Percentiles rank a stretch among this genome's conserved stretches.
Conservation (phyloP, 2,888 invertebrate species). For the Cenopis cana region DNA sequence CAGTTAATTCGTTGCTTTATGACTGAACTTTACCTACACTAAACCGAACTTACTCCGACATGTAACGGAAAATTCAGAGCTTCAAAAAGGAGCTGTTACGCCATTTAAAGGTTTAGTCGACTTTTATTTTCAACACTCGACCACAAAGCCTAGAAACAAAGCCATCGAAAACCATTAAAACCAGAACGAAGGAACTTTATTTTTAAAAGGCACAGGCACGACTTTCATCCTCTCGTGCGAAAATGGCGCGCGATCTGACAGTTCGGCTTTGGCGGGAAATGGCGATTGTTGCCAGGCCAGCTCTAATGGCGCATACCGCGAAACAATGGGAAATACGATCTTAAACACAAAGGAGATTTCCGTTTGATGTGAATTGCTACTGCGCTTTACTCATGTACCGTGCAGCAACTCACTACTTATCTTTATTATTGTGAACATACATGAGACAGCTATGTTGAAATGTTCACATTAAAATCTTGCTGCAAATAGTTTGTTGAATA, state of each 20-base stretch:
- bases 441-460: neutral
- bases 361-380: constrained; percentile 76
- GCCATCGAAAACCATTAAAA: constrained; percentile 44
- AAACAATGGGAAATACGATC: constrained; percentile 76
- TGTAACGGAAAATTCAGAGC: constrained; percentile 22
- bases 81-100: constrained; percentile 24
- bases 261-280: constrained; percentile 70
- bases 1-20: constrained; percentile 18
- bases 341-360: constrained; percentile 72
- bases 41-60: constrained; percentile 15
- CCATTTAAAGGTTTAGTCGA: constrained; percentile 28
- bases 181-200: constrained; percentile 43
- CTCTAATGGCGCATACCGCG: constrained; percentile 73
- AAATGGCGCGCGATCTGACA: constrained; percentile 78
- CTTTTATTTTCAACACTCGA: constrained; percentile 39
- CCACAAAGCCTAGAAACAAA: constrained; percentile 39
- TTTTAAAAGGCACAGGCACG: constrained; percentile 53
- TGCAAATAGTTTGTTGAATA: neutral
- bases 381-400: constrained; percentile 54
- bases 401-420: neutral
- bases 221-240: constrained; percentile 57
- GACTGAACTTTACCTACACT: constrained; percentile 1
- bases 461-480: neutral
- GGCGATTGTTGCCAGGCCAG: constrained; percentile 68
- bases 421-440: neutral